A percentile compares a stretch with the other conserved stretches of the same genome.
These are phyloP conservation scores for Chaitophorus viminalis DNA, from an alignment of 2,888 invertebrate species.

Conservation along the genomic window DNA sequence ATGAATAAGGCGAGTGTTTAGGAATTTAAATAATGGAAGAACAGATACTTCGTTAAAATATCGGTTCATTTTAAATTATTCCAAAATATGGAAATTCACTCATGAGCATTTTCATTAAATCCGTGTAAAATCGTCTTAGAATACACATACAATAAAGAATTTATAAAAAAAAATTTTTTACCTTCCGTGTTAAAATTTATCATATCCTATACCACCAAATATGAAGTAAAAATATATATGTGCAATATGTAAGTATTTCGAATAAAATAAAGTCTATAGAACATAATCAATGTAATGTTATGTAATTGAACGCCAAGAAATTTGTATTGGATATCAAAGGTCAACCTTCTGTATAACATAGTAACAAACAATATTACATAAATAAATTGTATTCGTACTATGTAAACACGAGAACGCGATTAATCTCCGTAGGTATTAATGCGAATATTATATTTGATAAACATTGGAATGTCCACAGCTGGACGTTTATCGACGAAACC, in stretches of 20 bases:
- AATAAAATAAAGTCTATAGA: no score
- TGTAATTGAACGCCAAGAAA: background rate
- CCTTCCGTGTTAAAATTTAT: no score
- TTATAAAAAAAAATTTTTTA: no score
- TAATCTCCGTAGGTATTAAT: background rate
- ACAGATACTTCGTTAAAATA: background rate
- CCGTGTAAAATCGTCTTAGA: background rate
- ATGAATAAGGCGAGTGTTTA: no score
- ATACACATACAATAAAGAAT: no score
- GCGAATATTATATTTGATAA: background rate
- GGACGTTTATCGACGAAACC: background rate
- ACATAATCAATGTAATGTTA: no score
- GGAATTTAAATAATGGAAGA: background rate
- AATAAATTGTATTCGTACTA: no score
- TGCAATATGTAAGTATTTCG: no score
- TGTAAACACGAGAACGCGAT: no score
- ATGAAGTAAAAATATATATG: no score
- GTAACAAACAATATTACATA: background rate
- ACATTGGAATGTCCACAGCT: background rate
- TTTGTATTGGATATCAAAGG: background rate
- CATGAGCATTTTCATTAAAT: background rate
- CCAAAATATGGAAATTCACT: background rate
- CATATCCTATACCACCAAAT: no score
- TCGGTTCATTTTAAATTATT: background rate
- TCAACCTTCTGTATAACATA: no score